Evolutionary conservation across 2,113 vertebrate species (phyloP).

Genomic region (Brachypodius melanocephalos): DNA sequence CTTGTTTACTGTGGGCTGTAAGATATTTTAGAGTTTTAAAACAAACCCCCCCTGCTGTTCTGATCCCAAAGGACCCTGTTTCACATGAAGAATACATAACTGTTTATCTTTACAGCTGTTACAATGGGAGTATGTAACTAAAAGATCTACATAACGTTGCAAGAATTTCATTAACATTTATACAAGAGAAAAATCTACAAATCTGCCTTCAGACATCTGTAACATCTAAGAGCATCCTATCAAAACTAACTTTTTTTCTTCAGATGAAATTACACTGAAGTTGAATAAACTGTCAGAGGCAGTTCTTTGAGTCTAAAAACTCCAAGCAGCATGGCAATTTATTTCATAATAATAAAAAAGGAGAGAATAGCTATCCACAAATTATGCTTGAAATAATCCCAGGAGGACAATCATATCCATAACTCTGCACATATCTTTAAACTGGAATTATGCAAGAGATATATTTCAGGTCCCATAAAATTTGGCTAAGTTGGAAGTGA

Average conservation of each 20-base stretch:
- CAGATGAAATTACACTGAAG: not conserved
- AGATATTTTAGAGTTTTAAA: not conserved
- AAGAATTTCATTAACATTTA: not conserved
- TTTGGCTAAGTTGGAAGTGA: not conserved
- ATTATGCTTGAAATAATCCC: not conserved
- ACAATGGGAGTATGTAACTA: not conserved
- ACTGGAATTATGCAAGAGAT: not conserved
- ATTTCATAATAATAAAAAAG: not conserved
- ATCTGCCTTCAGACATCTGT: not conserved
- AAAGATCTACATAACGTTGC: not conserved
- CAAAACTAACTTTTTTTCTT: not conserved
- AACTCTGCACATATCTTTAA: not conserved
- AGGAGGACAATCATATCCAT: not conserved
- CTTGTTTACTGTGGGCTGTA: not conserved
- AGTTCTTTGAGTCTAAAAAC: not conserved
- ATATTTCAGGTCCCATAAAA: not conserved
- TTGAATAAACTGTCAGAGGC: not conserved
- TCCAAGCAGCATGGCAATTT: not conserved
- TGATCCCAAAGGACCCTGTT: not conserved
- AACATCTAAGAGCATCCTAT: not conserved
- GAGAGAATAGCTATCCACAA: not conserved
- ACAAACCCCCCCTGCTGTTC: not conserved
- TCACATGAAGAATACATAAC: not conserved
- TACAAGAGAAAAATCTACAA: not conserved
- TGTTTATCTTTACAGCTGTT: not conserved